Base-by-base conservation (phyloP, 2,113 vertebrate species). In the Cricetomys ansorgei region DNA sequence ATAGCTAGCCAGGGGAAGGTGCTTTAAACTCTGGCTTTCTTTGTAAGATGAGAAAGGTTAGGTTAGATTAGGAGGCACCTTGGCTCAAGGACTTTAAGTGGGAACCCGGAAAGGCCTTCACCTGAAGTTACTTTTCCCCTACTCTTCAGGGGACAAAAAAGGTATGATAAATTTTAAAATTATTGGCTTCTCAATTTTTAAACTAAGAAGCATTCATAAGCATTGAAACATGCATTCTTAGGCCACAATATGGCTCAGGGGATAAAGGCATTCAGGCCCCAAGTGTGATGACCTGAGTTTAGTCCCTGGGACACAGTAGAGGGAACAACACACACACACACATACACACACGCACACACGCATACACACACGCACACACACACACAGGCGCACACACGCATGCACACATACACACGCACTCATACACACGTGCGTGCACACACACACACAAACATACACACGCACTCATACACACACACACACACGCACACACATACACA, bases 141-240 rank as follows among this genome's bases (percentile, higher is more conserved):
- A 64, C 21, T 95, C 7, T 37, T 81, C 12, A 88, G 80, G 67
- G 43, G 34, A 27, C 40, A 53, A 37, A 92, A 23, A 92, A 93
- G 57, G 31, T 79, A 0, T 12, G 83, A 59, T 85, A 91, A 72
- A 70, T 50, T 94, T 77, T 62, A 45, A 53, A n/a, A 94, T 70
- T 59, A 90, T 75, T 37, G 25, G 48, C 23, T 84, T 96, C 67
- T 88, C 45, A 67, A 50, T 91, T 90, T 89, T 84, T 25, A 48
- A 53, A 76, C 45, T 85, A 92, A 88, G 5, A 91, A 55, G 6
- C 95, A 40, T 91, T 95, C 83, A 77, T 59, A 94, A 88, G 34
- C n/a, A 96, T 89, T 89, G 75, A 92, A 92, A 34, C 57, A 64
- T 15, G 17, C 13, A 85, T 65, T 48, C 29, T 85, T 85, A 57